Conservation (phyloP, 1,140 invertebrate species). For the Dinoponera quadriceps region DNA sequence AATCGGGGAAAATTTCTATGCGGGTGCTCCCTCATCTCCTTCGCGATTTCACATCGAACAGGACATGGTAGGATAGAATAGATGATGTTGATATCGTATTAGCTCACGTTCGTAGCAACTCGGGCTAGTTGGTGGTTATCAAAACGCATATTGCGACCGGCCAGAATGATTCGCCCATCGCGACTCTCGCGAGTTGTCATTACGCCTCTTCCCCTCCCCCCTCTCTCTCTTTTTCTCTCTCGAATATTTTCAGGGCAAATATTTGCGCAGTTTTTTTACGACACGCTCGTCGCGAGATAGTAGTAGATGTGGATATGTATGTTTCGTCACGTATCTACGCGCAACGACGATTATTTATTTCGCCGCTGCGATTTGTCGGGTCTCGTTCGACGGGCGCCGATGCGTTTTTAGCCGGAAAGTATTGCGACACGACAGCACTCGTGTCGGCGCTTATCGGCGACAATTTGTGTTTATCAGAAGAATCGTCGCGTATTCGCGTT, state of each 20-base stretch:
- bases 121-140: not conserved
- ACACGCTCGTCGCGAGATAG: not conserved
- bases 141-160: conserved; percentile 27
- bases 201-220: not conserved
- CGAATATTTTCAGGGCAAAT: conserved; percentile 52
- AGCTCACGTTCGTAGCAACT: too few relatives aligned
- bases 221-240: not conserved
- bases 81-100: too few relatives aligned
- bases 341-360: conserved; percentile 23
- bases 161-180: not conserved
- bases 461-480: too few relatives aligned
- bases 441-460: too few relatives aligned
- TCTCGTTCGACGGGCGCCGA: not conserved
- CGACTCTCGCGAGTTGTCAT: conserved; percentile 9
- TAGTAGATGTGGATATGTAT: not conserved
- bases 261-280: conserved; percentile 28
- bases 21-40: not conserved
- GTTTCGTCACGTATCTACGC: not conserved
- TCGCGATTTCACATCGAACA: conserved; percentile 5
- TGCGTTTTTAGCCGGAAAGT: not conserved
- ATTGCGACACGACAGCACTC: too few relatives aligned
- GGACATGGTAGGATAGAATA: not conserved
- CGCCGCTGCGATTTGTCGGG: not conserved
- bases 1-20: too few relatives aligned
- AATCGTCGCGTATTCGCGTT: too few relatives aligned